Evolutionary conservation across 2,113 vertebrate species (phyloP).

Genomic region (Zapornia atra): DNA sequence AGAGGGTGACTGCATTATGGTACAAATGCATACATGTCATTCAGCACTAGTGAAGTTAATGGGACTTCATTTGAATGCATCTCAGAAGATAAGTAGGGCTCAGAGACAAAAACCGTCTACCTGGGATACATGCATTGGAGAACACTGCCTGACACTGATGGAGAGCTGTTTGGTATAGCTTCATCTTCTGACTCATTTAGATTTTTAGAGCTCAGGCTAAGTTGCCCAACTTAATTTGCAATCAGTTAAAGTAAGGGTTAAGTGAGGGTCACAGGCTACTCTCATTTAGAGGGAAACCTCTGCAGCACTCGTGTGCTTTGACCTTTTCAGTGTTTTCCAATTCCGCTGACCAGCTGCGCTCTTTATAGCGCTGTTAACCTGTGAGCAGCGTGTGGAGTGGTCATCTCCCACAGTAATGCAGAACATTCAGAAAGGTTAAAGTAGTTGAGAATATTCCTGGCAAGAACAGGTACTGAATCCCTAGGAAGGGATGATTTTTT

Average conservation of each 20-base stretch:
- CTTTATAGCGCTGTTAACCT: slow-evolving; percentile 61
- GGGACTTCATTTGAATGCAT: slow-evolving; percentile 20
- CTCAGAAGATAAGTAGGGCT: slow-evolving; percentile 3
- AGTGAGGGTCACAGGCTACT: slow-evolving; percentile 63
- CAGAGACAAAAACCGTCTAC: neutral
- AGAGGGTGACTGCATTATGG: neutral
- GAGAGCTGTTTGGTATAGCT: slow-evolving; percentile 54
- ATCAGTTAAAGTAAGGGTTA: slow-evolving; percentile 60
- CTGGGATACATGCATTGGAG: neutral
- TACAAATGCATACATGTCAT: neutral
- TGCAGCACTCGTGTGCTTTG: slow-evolving; percentile 14
- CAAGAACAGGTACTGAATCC: slow-evolving; percentile 18
- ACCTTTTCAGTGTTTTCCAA: slow-evolving; percentile 58
- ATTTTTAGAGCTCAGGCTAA: slow-evolving; percentile 36
- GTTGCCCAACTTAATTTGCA: slow-evolving; percentile 57
- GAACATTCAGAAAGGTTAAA: slow-evolving; percentile 56
- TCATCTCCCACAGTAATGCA: slow-evolving; percentile 34
- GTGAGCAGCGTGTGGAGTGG: slow-evolving; percentile 26
- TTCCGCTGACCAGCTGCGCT: slow-evolving; percentile 44
- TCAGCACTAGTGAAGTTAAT: neutral
- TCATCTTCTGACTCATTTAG: slow-evolving; percentile 46
- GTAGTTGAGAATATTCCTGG: slow-evolving; percentile 28
- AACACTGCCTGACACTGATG: slow-evolving; percentile 20
- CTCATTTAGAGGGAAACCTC: slow-evolving; percentile 53
- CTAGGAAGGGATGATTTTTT: neutral